phyloP scores from a whole-genome alignment of 2,888 invertebrate species.

The Drosophila barbarae region DNA sequence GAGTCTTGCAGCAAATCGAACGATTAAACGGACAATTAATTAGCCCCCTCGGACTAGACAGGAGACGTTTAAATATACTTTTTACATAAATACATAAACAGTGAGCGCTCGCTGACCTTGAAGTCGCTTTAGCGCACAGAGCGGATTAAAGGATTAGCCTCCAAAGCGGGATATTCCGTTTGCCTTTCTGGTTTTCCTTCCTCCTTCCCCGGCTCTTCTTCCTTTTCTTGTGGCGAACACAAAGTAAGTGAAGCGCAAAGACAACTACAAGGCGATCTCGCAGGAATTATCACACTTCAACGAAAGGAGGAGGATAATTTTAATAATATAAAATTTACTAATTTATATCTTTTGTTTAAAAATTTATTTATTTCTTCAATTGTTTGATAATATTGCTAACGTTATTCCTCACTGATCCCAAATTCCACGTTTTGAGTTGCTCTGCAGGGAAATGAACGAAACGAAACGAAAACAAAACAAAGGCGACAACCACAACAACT shows the following conservation, averaged over 20 bases:
- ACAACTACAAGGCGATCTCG: conserved; percentile 32
- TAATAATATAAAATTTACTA: too few species aligned
- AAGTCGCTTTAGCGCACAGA: conserved; percentile 41
- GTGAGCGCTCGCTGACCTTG: conserved; percentile 62
- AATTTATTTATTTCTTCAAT: too few species aligned
- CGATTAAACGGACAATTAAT: conserved; percentile 73
- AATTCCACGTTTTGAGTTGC: conserved; percentile 8
- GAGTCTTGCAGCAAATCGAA: conserved; percentile 57
- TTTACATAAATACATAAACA: not conserved
- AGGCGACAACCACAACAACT: conserved; percentile 47
- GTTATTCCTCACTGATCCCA: not conserved
- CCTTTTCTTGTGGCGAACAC: conserved; percentile 24
- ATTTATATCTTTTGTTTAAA: too few species aligned
- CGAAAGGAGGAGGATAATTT: conserved; percentile 21
- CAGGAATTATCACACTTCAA: conserved; percentile 72
- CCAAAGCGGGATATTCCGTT: conserved; percentile 25
- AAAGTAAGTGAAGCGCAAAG: conserved; percentile 4
- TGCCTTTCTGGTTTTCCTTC: not conserved
- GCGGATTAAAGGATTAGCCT: conserved; percentile 71
- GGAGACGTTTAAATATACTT: conserved; percentile 8
- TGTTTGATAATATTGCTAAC: too few species aligned
- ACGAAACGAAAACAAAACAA: conserved; percentile 63
- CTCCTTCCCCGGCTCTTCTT: not conserved
- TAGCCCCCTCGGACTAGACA: conserved; percentile 36
- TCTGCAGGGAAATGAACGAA: conserved; percentile 44